Base-by-base conservation (phyloP, 2,888 invertebrate genomes). In the Lagria hirta region DNA sequence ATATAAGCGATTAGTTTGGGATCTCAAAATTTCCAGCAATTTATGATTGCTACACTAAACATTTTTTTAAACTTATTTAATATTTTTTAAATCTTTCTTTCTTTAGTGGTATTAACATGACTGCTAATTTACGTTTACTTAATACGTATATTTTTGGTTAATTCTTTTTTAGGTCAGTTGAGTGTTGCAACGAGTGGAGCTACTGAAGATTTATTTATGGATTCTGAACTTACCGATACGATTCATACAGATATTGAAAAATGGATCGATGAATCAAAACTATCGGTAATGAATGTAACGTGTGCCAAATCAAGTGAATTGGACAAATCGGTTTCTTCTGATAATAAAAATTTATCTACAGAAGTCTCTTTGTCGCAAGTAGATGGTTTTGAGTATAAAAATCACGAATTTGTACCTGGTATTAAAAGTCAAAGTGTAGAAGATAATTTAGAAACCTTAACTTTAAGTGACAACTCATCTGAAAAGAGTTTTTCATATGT, bases 261-360 rank as follows among this genome's bases (percentile, higher is more conserved):
- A 51, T 72, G 71, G 71, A 70, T 71, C 3, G 69, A 69, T 22
- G 63, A 66, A 35, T 71, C 71, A 1, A 69, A 68, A 58, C 54
- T 72, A 22, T 66, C 70, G 8, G 65, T 70, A 21, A 57, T 55
- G 57, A 64, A 54, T 54, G 50, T 38, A 44, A 35, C 44, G n/a
- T 43, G 46, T 28, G 47, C 47, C 11, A 53, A 52, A 43, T 51
- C 51, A 12, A 49, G 23, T 26, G 32, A 23, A 5, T 7, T 50
- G 14, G 58, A 61, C 34, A 58, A 59, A 36, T 53, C 58, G 3
- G 43, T 51, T 17, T 23, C 38, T 3, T 11, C 20, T 10, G 41
- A 30, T 5, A 38, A 29, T 15, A 42, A 46, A 27, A 40, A 6
- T 24, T 24, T 41, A 13, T 26, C 27, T n/a, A 10, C 28, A 3